A percentile compares a stretch with the other conserved stretches of the same genome.
These are phyloP conservation scores for Sebastes kiyomatsui DNA, from an alignment of 2,797 vertebrate genomes.

Conservation along the genomic window DNA sequence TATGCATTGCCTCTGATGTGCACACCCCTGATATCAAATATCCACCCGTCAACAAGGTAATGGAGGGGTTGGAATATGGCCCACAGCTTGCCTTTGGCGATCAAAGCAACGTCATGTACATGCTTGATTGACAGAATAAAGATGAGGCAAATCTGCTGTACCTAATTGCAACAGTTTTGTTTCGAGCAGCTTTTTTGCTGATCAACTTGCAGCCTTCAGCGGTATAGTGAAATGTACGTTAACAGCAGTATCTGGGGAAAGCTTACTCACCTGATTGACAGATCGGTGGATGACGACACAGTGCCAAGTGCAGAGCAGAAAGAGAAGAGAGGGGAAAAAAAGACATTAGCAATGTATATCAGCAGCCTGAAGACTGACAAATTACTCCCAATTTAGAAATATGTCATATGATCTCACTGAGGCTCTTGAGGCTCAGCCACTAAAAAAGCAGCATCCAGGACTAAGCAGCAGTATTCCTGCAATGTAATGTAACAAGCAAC, in stretches of 20 bases:
- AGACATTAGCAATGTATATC: neutral
- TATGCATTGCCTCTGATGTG: constrained; percentile 13
- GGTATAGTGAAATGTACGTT: neutral
- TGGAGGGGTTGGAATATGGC: neutral
- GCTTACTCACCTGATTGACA: constrained; percentile 51
- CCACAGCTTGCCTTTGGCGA: neutral
- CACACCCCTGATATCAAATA: constrained; percentile 28
- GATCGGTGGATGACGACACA: neutral
- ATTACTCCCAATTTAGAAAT: neutral
- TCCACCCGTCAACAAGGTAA: constrained; percentile 7
- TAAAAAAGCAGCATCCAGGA: neutral
- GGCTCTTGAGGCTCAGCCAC: neutral
- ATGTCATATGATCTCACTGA: neutral
- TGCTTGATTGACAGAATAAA: constrained; percentile 13
- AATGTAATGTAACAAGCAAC: constrained; percentile 2
- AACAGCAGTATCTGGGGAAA: neutral
- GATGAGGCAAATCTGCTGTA: neutral
- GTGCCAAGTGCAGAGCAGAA: neutral
- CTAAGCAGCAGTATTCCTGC: neutral
- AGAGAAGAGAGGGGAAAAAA: neutral
- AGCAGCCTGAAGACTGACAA: neutral
- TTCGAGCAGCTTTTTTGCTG: neutral
- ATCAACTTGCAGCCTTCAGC: neutral
- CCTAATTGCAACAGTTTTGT: neutral
- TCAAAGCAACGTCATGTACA: constrained; percentile 1